Evolutionary conservation across 1,140 invertebrate species (phyloP), one percentile per base, ranked within the genome.

Genomic region (Cyclargus thomasi): DNA sequence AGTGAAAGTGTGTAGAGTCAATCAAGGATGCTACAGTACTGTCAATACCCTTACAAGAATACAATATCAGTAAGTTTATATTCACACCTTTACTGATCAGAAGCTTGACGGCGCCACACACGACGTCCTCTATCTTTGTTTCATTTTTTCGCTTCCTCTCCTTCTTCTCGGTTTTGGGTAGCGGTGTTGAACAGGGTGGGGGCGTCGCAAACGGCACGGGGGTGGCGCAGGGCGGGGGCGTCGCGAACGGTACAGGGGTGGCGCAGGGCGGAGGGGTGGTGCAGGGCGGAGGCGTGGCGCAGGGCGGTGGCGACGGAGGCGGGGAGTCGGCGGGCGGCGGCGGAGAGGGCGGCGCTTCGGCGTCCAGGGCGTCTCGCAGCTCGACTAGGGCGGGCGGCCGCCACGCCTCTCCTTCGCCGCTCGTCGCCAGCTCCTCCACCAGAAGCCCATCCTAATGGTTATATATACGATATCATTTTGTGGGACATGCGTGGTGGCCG

Each of bases 291-390:
- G 29, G 79, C 78, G 17, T 67, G 77, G 35, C 80, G 67, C 57
- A 77, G 76, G 1, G 75, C 75, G 59, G 53, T 17, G 62, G 62
- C 59, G 71, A 53, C 75, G 59, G 17, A 59, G 57, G 69, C 65
- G 72, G 63, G 55, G 63, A 62, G 63, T 64, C 22, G 64, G 67
- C 18, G 57, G 74, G 73, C 23, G 76, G 73, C 20, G 39, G 39
- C 11, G 75, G 74, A 11, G 74, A 67, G 53, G 74, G 77, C 21
- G 76, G 77, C 47, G 77, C 77, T n/a, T 70, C 76, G n/a, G 78
- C 78, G 16, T 66, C 78, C 20, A 83, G 70, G 59, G 77, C 78
- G 0, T 74, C 76, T 68, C 79, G 80, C 73, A 85, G 76, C 73
- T 83, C 80, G 29, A 67, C 53, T 39, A 80, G 75, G 8, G 81